A percentile compares a stretch with the other conserved stretches of the same genome.
These are phyloP conservation scores for Mirza zaza DNA, from an alignment of 2,113 vertebrate species.

Conservation along the genomic window DNA sequence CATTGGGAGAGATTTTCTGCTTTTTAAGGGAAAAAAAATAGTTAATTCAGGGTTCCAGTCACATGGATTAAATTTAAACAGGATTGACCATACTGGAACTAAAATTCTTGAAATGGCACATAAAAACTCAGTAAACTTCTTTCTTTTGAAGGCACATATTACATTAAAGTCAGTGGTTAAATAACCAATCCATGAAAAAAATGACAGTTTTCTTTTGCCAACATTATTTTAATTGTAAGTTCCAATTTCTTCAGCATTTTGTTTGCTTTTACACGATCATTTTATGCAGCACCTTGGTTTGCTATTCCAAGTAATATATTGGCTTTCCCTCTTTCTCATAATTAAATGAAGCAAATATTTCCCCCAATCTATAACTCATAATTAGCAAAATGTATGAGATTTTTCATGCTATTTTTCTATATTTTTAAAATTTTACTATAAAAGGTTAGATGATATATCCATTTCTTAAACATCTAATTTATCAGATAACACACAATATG, in stretches of 20 bases:
- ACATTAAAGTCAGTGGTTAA: slow-evolving; percentile 47
- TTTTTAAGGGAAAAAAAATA: not conserved
- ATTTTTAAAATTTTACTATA: not conserved
- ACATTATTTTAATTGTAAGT: not conserved
- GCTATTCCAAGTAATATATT: not conserved
- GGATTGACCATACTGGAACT: not conserved
- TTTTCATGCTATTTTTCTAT: not conserved
- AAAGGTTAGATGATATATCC: not conserved
- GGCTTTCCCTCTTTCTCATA: not conserved
- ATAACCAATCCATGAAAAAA: slow-evolving; percentile 22
- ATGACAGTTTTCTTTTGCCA: slow-evolving; percentile 20
- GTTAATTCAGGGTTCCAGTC: slow-evolving; percentile 35
- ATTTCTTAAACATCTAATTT: not conserved
- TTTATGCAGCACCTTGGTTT: not conserved
- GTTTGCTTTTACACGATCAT: not conserved
- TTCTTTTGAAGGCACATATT: not conserved
- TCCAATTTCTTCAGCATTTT: slow-evolving; percentile 12
- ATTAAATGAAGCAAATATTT: not conserved
- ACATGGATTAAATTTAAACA: slow-evolving; percentile 30
- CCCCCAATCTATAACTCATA: not conserved
- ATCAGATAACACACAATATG: not conserved
- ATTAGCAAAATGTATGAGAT: not conserved
- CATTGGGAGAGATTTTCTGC: not conserved
- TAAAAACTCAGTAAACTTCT: not conserved
- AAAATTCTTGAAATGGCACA: slow-evolving; percentile 42